Percentiles rank a stretch among this genome's conserved stretches.
Evolutionary conservation across 2,113 vertebrate species (phyloP).

Genomic region (Halichoeres trimaculatus): DNA sequence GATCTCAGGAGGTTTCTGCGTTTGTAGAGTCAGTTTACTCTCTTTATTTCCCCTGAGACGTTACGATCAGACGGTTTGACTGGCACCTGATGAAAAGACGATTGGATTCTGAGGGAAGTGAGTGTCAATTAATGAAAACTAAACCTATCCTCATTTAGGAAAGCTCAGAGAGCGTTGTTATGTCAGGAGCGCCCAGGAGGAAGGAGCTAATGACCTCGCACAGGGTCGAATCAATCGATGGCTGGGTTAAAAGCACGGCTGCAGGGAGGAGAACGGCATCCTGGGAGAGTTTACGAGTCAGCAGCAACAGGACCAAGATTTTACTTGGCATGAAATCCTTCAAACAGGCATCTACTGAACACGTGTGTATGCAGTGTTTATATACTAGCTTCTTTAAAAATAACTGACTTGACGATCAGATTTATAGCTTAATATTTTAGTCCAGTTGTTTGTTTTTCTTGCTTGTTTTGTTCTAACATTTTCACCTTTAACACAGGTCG

Average conservation of each 20-base stretch:
- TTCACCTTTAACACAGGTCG: too few relatives aligned
- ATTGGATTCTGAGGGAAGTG: constrained; percentile 11
- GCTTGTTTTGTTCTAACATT: too few relatives aligned
- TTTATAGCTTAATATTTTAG: too few relatives aligned
- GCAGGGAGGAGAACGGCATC: constrained; percentile 28
- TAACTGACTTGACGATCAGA: too few relatives aligned
- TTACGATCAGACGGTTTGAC: constrained; percentile 11
- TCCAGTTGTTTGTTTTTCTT: too few relatives aligned
- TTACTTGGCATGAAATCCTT: too few relatives aligned
- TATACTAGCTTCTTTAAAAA: too few relatives aligned
- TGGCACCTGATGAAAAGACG: constrained; percentile 49
- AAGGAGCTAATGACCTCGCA: constrained; percentile 45
- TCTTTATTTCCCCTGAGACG: constrained; percentile 47
- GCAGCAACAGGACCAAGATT: neutral
- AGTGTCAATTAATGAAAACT: constrained; percentile 54
- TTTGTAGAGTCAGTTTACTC: constrained; percentile 28
- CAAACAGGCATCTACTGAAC: too few relatives aligned
- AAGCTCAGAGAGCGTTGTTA: constrained; percentile 47
- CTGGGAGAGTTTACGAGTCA: constrained; percentile 21
- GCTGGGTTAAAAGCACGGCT: constrained; percentile 39
- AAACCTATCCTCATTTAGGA: constrained; percentile 56
- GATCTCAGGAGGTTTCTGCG: neutral
- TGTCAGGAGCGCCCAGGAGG: constrained; percentile 42
- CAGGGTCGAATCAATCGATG: constrained; percentile 51
- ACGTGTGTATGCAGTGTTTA: neutral